Conservation (phyloP, 2,888 invertebrate genomes). For the Conomelus anceps region DNA sequence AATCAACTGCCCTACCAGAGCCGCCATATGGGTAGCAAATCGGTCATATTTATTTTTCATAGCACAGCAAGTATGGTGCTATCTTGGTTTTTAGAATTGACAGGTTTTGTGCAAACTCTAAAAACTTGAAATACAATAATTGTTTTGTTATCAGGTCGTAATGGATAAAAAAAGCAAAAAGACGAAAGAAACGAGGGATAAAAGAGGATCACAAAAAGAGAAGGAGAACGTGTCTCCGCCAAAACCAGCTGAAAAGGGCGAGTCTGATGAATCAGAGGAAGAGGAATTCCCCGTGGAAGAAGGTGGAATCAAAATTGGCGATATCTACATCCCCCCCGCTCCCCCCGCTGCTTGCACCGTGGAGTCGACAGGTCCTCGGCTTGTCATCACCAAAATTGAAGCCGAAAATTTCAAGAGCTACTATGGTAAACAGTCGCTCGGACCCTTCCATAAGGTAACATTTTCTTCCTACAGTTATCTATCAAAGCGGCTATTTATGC, state of each 20-base stretch:
- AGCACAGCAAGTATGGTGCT: too few species aligned
- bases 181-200: too few species aligned
- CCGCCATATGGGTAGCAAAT: too few species aligned
- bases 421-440: constrained; percentile 71
- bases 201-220: too few species aligned
- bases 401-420: constrained; percentile 97
- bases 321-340: constrained; percentile 77
- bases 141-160: too few species aligned
- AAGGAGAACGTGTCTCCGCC: not conserved
- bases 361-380: constrained; percentile 68
- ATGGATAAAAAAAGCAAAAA: too few species aligned
- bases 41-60: too few species aligned
- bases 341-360: constrained; percentile 57
- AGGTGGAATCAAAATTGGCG: constrained; percentile 67
- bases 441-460: constrained; percentile 91
- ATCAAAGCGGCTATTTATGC: too few species aligned
- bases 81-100: too few species aligned
- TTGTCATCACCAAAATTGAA: constrained; percentile 85
- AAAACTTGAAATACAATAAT: too few species aligned
- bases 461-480: not conserved
- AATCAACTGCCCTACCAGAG: too few species aligned
- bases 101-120: too few species aligned
- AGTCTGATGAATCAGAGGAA: constrained; percentile 20
- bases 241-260: not conserved
- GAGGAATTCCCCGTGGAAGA: constrained; percentile 40